Evolutionary conservation across 2,888 invertebrate genomes (phyloP).

Genomic region (Caprella mutica): DNA sequence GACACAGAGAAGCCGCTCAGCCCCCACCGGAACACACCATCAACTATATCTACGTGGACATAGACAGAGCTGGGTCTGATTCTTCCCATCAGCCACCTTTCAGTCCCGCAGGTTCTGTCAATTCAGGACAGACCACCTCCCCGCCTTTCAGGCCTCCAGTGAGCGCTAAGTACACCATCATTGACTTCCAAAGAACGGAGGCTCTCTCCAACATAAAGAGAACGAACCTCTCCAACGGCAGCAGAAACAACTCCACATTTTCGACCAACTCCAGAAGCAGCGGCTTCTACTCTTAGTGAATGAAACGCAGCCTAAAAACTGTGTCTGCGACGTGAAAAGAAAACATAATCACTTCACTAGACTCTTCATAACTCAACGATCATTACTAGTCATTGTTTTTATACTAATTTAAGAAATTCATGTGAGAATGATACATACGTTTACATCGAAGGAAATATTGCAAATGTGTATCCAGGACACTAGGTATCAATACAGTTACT

Average conservation of each 20-base stretch:
- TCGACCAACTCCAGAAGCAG: too few relatives aligned
- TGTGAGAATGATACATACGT: too few relatives aligned
- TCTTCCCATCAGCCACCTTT: conserved; percentile 35
- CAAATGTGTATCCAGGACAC: too few relatives aligned
- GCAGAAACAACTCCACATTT: conserved; percentile 63
- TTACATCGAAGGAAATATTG: too few relatives aligned
- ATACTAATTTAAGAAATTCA: too few relatives aligned
- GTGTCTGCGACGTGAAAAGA: too few relatives aligned
- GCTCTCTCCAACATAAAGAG: conserved; percentile 73
- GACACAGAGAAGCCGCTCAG: conserved; percentile 20
- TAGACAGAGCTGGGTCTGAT: conserved; percentile 47
- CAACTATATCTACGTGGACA: conserved; percentile 68
- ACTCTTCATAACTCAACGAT: too few relatives aligned
- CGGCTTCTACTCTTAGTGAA: too few relatives aligned
- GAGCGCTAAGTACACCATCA: conserved; percentile 63
- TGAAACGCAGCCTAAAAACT: too few relatives aligned
- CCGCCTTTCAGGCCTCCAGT: conserved; percentile 16
- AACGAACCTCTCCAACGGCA: conserved; percentile 52
- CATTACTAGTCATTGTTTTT: too few relatives aligned
- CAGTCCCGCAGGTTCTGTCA: conserved; percentile 35
- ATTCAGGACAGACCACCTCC: conserved; percentile 18
- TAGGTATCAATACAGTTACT: too few relatives aligned
- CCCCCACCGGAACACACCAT: conserved; percentile 48
- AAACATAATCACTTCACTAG: too few relatives aligned
- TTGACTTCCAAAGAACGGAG: conserved; percentile 86